Conservation (phyloP, 2,888 invertebrate genomes). For the Fragum fragum region DNA sequence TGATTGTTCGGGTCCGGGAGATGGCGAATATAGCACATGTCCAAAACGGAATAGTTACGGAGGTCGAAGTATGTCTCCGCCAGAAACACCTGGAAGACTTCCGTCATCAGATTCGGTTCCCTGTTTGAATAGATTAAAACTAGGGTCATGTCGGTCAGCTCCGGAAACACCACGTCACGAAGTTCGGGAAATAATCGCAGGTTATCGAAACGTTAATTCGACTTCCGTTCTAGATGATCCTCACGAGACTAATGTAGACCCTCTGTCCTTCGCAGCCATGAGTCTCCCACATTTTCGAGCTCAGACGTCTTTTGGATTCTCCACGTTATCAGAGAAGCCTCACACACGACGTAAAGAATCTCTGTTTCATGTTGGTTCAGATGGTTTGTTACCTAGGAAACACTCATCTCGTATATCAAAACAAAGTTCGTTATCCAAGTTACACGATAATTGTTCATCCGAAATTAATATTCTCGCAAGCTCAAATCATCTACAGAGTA, state of each 20-base stretch:
- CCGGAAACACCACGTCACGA: slow-evolving; percentile 79
- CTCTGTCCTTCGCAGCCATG: slow-evolving; percentile 77
- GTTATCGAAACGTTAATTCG: slow-evolving; percentile 29
- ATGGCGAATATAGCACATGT: slow-evolving; percentile 36
- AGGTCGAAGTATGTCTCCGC: slow-evolving; percentile 66
- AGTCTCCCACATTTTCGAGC: slow-evolving; percentile 77
- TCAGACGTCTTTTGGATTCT: slow-evolving; percentile 78
- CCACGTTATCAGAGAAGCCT: slow-evolving; percentile 78
- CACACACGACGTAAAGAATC: slow-evolving; percentile 82
- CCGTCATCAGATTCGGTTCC: slow-evolving; percentile 61
- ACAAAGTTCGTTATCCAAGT: slow-evolving; percentile 45
- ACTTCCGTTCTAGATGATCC: slow-evolving; percentile 42
- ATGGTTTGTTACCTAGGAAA: slow-evolving; percentile 46
- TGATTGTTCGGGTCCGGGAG: slow-evolving; percentile 65
- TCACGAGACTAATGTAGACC: slow-evolving; percentile 77
- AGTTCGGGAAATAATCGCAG: slow-evolving; percentile 50
- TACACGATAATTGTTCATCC: slow-evolving; percentile 35
- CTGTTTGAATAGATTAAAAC: slow-evolving; percentile 45
- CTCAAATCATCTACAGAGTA: slow-evolving; percentile 23
- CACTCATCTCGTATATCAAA: slow-evolving; percentile 26
- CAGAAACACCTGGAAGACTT: slow-evolving; percentile 39
- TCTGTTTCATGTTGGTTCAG: slow-evolving; percentile 72
- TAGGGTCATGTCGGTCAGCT: slow-evolving; percentile 66
- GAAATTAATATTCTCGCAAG: slow-evolving; percentile 43
- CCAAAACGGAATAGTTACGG: slow-evolving; percentile 70